Percentiles rank a stretch among this genome's conserved stretches.
Evolutionary conservation across 2,113 vertebrate genomes (phyloP).

Genomic region (Aythya baeri): DNA sequence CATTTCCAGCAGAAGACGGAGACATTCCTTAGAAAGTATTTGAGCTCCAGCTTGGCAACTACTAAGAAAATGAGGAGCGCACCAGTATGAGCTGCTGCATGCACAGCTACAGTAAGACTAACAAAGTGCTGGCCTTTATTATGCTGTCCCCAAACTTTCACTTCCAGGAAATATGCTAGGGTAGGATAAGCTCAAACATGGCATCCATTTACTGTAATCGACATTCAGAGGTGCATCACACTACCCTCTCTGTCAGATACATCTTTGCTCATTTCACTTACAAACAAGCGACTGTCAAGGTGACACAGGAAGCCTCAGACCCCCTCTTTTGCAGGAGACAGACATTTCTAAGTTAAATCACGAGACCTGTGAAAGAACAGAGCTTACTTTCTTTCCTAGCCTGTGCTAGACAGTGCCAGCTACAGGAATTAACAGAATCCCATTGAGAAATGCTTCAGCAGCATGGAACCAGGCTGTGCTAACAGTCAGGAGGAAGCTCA

Average conservation of each 20-base stretch:
- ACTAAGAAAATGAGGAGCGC: not conserved
- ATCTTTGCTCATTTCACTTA: not conserved
- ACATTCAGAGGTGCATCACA: not conserved
- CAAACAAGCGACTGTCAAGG: not conserved
- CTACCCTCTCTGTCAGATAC: not conserved
- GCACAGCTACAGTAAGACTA: not conserved
- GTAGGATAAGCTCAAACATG: not conserved
- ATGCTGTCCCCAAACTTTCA: not conserved
- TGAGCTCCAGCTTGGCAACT: not conserved
- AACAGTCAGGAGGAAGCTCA: not conserved
- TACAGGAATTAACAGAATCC: conserved; percentile 25
- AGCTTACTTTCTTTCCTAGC: not conserved
- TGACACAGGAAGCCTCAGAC: not conserved
- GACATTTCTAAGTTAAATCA: not conserved
- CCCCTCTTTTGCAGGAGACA: not conserved
- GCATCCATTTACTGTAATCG: not conserved
- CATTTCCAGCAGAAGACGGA: not conserved
- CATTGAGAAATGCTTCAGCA: conserved; percentile 10
- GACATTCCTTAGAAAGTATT: not conserved
- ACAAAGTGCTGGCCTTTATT: not conserved
- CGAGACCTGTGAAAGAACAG: not conserved
- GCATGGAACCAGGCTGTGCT: conserved; percentile 8
- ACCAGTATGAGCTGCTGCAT: not conserved
- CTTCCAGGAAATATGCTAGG: not conserved
- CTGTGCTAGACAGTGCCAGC: conserved; percentile 37